Evolutionary conservation across 2,113 vertebrate genomes (phyloP), one percentile per base, ranked within the genome.

Genomic region (Myxocyprinus asiaticus): DNA sequence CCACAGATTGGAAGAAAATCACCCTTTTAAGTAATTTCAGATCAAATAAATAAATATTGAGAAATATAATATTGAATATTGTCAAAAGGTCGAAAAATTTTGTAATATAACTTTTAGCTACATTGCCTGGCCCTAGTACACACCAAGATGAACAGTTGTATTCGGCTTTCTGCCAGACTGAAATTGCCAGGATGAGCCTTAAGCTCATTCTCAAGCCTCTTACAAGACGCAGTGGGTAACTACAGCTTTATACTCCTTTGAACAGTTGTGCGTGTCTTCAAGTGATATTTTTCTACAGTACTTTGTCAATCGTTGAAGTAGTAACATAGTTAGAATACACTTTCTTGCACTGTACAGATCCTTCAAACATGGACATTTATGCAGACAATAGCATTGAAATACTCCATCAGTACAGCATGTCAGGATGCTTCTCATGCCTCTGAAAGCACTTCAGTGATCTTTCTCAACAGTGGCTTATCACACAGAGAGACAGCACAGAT

Each of bases 391-490:
- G 51, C 12, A 33, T 33, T 33, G 42, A 3, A 81, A 48, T 50
- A 4, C 51, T 9, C 55, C 67, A 64, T 76, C 68, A 44, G 4
- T 59, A 68, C 47, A 50, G 51, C 55, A 22, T 81, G 71, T 68
- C 45, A 59, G 45, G 44, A 62, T 81, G 59, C 43, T 42, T 67
- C 63, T 51, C 61, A 59, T 80, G 66, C 63, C 55, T 47, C 22
- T 76, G 71, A 76, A 71, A 76, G 59, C 62, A 43, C 77, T 48
- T 63, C 14, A n/a, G 58, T 66, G 66, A 69, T 67, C 66, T 66
- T 67, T 76, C 33, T 9, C 17, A 63, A 22, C 33, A 65, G 22
- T 69, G 42, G 33, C 72, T 79, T 70, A 76, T 79, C 15, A 44
- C 43, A 12, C 55, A 15, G 67, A 55, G 62, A 62, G 53, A 77